phyloP scores from a whole-genome alignment of 2,888 invertebrate genomes.

The Cryptosula pallasiana region DNA sequence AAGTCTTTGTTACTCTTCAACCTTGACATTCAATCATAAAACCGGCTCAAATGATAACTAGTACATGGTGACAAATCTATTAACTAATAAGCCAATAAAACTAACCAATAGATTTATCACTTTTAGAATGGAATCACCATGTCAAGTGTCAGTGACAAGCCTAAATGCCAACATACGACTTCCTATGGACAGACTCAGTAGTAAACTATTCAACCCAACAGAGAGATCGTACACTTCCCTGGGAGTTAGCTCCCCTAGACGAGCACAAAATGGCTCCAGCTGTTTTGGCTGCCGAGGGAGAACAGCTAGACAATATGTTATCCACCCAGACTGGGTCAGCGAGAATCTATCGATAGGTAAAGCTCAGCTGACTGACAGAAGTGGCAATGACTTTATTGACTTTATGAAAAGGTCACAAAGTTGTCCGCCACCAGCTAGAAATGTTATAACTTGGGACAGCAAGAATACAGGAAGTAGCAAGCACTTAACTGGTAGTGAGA shows the following conservation, averaged over 20 bases:
- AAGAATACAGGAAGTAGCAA: not conserved
- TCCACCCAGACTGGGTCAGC: constrained; percentile 50
- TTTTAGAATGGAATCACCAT: constrained; percentile 11
- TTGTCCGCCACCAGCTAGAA: constrained; percentile 1
- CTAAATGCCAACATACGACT: constrained; percentile 21
- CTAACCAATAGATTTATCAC: too few relatives aligned
- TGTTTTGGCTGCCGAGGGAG: constrained; percentile 2
- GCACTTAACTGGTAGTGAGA: not conserved
- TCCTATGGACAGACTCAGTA: constrained; percentile 24
- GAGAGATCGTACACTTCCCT: constrained; percentile 8
- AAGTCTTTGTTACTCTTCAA: too few relatives aligned
- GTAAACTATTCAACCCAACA: constrained; percentile 1
- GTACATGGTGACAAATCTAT: too few relatives aligned
- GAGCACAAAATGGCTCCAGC: not conserved
- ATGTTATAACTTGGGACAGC: constrained; percentile 19
- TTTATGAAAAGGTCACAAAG: constrained; percentile 15
- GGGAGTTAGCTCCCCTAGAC: constrained; percentile 11
- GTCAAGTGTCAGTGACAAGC: constrained; percentile 16
- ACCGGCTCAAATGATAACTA: too few relatives aligned
- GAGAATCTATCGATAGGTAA: constrained; percentile 42
- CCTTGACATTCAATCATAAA: too few relatives aligned
- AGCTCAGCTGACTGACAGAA: constrained; percentile 7
- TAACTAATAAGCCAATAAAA: too few relatives aligned
- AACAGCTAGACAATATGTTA: constrained; percentile 36
- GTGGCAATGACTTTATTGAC: constrained; percentile 14